Conservation (phyloP, 2,888 invertebrate species). For the Desoria tigrina region DNA sequence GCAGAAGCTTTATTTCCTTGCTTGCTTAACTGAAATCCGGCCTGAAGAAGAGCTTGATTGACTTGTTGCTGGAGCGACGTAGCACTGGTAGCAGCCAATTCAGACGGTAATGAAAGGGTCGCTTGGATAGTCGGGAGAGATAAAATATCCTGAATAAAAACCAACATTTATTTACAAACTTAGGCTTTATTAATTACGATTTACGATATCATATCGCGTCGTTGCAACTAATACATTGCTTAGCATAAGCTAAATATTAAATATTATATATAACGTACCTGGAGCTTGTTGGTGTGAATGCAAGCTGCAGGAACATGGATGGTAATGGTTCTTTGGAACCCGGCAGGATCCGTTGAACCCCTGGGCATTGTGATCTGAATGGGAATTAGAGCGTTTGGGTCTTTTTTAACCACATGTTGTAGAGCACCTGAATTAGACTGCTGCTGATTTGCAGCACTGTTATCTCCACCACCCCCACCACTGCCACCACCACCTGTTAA, state of each 20-base stretch:
- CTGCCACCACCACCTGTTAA: slow-evolving; percentile 15
- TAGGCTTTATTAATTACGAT: too few species aligned
- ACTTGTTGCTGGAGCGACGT: slow-evolving; percentile 87
- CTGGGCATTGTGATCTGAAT: slow-evolving; percentile 78
- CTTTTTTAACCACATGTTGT: slow-evolving; percentile 51
- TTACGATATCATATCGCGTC: slow-evolving; percentile 4
- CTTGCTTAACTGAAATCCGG: slow-evolving; percentile 17
- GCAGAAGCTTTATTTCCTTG: background rate
- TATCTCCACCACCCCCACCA: too few species aligned
- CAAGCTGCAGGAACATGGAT: slow-evolving; percentile 87
- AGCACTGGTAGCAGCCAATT: slow-evolving; percentile 76
- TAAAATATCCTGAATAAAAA: slow-evolving; percentile 63
- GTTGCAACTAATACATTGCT: too few species aligned
- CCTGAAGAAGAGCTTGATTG: slow-evolving; percentile 71
- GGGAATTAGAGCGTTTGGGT: slow-evolving; percentile 56
- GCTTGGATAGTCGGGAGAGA: slow-evolving; percentile 87
- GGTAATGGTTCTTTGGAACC: slow-evolving; percentile 67
- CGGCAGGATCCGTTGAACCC: slow-evolving; percentile 70
- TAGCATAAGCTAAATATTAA: too few species aligned
- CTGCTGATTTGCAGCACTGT: slow-evolving; percentile 4
- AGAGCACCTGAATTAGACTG: slow-evolving; percentile 22
- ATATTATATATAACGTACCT: slow-evolving; percentile 28
- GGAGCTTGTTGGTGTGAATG: slow-evolving; percentile 61
- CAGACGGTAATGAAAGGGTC: slow-evolving; percentile 81
- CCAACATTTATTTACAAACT: slow-evolving; percentile 9